Evolutionary conservation across 2,797 vertebrate genomes (phyloP).

Genomic region (Micromesistius poutassou): DNA sequence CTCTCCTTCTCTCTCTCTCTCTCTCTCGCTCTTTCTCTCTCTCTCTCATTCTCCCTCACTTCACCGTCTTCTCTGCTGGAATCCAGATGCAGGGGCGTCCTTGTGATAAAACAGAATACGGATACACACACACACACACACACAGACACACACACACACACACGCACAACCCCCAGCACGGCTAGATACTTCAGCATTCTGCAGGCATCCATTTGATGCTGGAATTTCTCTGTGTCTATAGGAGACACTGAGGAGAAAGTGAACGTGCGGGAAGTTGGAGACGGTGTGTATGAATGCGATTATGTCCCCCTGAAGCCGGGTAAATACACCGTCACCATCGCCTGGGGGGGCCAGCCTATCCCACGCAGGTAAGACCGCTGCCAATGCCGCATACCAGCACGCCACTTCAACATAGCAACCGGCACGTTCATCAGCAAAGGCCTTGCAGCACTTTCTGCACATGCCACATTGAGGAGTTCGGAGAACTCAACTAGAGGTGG

Average conservation of each 20-base stretch:
- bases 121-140: not conserved
- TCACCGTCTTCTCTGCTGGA: constrained; percentile 31
- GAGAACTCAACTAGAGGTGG: not conserved
- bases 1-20: constrained; percentile 30
- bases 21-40: constrained; percentile 30
- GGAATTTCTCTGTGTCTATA: constrained; percentile 41
- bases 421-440: constrained; percentile 31
- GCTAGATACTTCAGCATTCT: not conserved
- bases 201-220: not conserved
- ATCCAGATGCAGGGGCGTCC: constrained; percentile 27
- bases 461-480: not conserved
- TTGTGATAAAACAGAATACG: constrained; percentile 17
- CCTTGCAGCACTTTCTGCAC: not conserved
- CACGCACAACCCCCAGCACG: not conserved
- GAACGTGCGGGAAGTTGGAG: constrained; percentile 81
- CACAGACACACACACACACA: not conserved
- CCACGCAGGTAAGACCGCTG: constrained; percentile 80
- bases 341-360: constrained; percentile 90
- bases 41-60: constrained; percentile 5
- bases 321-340: constrained; percentile 88
- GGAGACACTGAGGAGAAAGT: constrained; percentile 87
- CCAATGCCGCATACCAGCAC: constrained; percentile 13
- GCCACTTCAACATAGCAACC: not conserved
- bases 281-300: constrained; percentile 88
- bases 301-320: constrained; percentile 84